Evolutionary conservation across 2,797 vertebrate species (phyloP).

Genomic region (Microchirus variegatus): DNA sequence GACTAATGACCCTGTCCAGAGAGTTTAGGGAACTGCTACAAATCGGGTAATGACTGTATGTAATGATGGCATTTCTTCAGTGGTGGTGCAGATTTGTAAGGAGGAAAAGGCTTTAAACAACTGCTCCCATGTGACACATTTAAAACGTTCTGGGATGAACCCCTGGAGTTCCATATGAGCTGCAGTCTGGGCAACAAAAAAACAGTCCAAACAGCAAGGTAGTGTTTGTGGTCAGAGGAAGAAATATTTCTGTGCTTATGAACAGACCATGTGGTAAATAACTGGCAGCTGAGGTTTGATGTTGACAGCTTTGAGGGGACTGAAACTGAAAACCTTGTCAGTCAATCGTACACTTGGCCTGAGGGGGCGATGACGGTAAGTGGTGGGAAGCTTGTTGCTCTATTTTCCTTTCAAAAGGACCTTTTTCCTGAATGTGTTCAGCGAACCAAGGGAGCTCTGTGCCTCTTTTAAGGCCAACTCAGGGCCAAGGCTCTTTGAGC

Average conservation of each 20-base stretch:
- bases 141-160: conserved; percentile 58
- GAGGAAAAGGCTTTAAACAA: conserved; percentile 35
- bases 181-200: conserved; percentile 47
- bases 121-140: conserved; percentile 44
- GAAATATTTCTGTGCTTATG: conserved; percentile 43
- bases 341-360: conserved; percentile 57
- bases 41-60: conserved; percentile 33
- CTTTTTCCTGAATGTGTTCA: conserved; percentile 44
- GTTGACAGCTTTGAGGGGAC: conserved; percentile 68
- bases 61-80: conserved; percentile 37
- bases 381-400: conserved; percentile 44
- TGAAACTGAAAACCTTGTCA: conserved; percentile 71
- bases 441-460: conserved; percentile 31
- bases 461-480: conserved; percentile 11
- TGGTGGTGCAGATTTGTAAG: conserved; percentile 29
- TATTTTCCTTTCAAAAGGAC: conserved; percentile 58
- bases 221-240: conserved; percentile 43
- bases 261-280: conserved; percentile 50
- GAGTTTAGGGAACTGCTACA: conserved; percentile 36
- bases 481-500: conserved; percentile 8
- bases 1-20: conserved; percentile 46
- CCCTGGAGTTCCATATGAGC: conserved; percentile 38
- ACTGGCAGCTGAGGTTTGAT: conserved; percentile 54
- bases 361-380: conserved; percentile 43
- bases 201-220: conserved; percentile 49